Evolutionary conservation across 35 echinoderm and acorn worm genomes (phyloP).

Genomic region (Lytechinus pictus): DNA sequence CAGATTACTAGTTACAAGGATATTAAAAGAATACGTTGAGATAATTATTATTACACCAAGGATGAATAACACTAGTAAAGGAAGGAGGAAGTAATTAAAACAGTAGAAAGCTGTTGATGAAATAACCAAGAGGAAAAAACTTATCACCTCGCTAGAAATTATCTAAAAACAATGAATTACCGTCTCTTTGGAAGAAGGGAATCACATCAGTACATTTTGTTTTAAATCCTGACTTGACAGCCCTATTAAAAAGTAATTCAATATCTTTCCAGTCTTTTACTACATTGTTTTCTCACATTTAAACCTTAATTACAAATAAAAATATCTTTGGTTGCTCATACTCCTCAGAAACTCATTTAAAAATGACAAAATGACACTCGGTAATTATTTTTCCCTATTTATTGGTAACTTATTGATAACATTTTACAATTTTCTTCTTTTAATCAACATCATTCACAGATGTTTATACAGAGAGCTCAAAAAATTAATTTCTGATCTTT

Average conservation of each 20-base stretch:
- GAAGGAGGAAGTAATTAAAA: not conserved
- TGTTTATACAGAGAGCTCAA: slow-evolving; percentile 2
- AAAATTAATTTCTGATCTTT: not conserved
- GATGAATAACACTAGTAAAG: not conserved
- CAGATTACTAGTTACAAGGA: not conserved
- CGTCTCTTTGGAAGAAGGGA: too few species aligned
- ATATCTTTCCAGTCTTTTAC: too few species aligned
- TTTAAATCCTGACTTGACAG: too few species aligned
- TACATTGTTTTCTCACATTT: too few species aligned
- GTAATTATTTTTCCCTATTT: slow-evolving; percentile 38
- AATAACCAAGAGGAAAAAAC: too few species aligned
- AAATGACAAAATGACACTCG: not conserved
- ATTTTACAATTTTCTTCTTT: slow-evolving; percentile 20
- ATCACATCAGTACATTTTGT: too few species aligned
- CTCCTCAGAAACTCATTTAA: not conserved
- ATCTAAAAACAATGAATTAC: too few species aligned
- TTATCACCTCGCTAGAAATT: too few species aligned
- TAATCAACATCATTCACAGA: not conserved
- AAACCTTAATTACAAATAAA: too few species aligned
- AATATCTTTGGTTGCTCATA: too few species aligned
- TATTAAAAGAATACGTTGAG: not conserved
- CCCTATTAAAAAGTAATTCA: too few species aligned
- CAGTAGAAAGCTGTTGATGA: too few species aligned
- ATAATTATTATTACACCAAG: not conserved
- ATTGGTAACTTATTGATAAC: slow-evolving; percentile 24